A percentile compares a stretch with the other conserved stretches of the same genome.
These are phyloP conservation scores for Aptenodytes forsteri DNA, from an alignment of 2,113 vertebrate species.

Conservation along the genomic window DNA sequence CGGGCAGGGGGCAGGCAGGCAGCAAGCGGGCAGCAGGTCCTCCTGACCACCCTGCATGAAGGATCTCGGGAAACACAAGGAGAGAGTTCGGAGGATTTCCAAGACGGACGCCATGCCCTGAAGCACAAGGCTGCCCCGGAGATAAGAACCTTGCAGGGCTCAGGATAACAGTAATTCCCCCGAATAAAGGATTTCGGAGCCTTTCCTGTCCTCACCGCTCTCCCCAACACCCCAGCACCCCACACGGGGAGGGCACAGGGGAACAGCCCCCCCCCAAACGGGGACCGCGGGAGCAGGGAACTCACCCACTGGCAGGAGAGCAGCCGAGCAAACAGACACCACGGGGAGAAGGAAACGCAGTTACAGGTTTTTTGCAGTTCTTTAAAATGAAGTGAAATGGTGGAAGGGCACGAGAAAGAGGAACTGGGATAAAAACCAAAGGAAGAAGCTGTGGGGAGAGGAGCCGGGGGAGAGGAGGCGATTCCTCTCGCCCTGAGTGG, in stretches of 20 bases:
- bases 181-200: background rate
- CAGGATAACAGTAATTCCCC: background rate
- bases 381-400: background rate
- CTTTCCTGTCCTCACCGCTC: accelerated
- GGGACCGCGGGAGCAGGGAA: background rate
- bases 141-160: background rate
- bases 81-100: background rate
- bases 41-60: accelerated
- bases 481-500: background rate
- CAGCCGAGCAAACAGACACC: accelerated
- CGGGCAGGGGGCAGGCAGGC: too few relatives aligned
- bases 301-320: accelerated
- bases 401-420: background rate
- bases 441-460: background rate
- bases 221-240: background rate
- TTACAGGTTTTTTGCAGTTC: accelerated
- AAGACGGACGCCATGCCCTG: background rate
- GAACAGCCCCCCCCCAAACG: background rate
- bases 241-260: accelerated
- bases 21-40: background rate
- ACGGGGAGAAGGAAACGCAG: background rate
- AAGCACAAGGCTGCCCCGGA: accelerated
- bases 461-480: too few relatives aligned
- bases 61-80: background rate
- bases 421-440: background rate